Conservation (phyloP, 1,140 invertebrate species). For the Drosophila varians region DNA sequence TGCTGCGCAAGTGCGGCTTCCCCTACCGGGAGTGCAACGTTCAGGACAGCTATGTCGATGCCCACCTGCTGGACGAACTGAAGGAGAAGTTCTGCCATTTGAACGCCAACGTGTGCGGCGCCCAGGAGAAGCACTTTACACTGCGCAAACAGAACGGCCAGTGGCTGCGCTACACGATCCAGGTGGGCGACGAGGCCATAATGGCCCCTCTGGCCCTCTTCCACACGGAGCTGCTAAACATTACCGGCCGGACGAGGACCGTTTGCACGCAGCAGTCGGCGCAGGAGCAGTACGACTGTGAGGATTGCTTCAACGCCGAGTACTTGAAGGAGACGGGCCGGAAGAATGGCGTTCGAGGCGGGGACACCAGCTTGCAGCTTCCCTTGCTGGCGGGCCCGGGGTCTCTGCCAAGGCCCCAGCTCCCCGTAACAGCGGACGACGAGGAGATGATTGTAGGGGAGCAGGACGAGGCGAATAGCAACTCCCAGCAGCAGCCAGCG, state of each 20-base stretch:
- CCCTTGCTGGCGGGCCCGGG: conserved; percentile 60
- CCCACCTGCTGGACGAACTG: conserved; percentile 90
- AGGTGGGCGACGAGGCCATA: conserved; percentile 97
- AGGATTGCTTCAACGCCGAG: conserved; percentile 97
- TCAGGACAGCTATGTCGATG: conserved; percentile 88
- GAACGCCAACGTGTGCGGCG: conserved; percentile 86
- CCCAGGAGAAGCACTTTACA: conserved; percentile 81
- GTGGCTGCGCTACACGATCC: conserved; percentile 89
- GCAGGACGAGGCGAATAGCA: conserved; percentile 85
- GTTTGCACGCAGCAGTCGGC: conserved; percentile 90
- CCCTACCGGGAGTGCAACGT: conserved; percentile 91
- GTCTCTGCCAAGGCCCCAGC: conserved; percentile 57
- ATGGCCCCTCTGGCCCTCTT: conserved; percentile 95
- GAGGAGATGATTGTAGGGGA: conserved; percentile 93
- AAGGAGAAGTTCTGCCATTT: conserved; percentile 97
- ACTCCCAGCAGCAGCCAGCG: conserved; percentile 16
- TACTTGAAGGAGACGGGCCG: conserved; percentile 93
- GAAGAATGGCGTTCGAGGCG: conserved; percentile 86
- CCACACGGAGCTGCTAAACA: conserved; percentile 93
- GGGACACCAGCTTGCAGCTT: conserved; percentile 80
- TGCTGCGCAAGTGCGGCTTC: conserved; percentile 94
- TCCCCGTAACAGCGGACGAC: conserved; percentile 84
- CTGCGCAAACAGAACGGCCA: conserved; percentile 55
- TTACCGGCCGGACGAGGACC: conserved; percentile 87
- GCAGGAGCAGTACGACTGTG: conserved; percentile 91